Evolutionary conservation across 1,140 invertebrate genomes (phyloP), one percentile per base, ranked within the genome.

Genomic region (Drosophila neocordata): DNA sequence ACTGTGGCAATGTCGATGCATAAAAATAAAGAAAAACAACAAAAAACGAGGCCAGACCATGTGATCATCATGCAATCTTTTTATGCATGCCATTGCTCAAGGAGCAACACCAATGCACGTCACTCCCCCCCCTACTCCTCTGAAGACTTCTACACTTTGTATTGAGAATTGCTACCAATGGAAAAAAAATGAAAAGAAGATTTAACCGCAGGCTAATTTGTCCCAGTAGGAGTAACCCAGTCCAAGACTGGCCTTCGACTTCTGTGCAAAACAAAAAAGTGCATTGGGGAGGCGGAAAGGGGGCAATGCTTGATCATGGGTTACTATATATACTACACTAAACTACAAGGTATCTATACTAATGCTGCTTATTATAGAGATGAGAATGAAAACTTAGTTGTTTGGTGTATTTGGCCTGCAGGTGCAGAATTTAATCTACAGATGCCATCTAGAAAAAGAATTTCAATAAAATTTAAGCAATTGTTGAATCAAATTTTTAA

Each of bases 121-220:
- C 8, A 55, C 52, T 48, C 41, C 41, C 9, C 41, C 4, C 41
- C 27, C 24, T 4, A 55, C 52, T 55, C 13, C 12, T 35, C 15
- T 48, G 8, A n/a, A 48, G 7, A 9, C 41, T 4, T 13, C n/a
- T 44, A 6, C 41, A 48, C 41, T 18, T 9, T 13, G 9, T 15
- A 48, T 56, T n/a, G 27, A 18, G 53, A 73, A 68, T 51, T 69
- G 74, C 71, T 77, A 82, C 63, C 64, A 73, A 70, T n/a, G n/a
- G n/a, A n/a, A n/a, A n/a, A n/a, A n/a, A n/a, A n/a, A n/a, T n/a
- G n/a, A 69, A 56, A 73, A 24, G 4, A 24, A 24, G 4, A 24
- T 65, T 75, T 72, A 78, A 75, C 78, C 82, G 78, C 82, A 88
- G 75, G 83, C 78, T 75, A 79, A 88, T 85, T 87, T 85, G 82